phyloP scores from a whole-genome alignment of 2,113 vertebrate species.

The Podarcis raffonei region DNA sequence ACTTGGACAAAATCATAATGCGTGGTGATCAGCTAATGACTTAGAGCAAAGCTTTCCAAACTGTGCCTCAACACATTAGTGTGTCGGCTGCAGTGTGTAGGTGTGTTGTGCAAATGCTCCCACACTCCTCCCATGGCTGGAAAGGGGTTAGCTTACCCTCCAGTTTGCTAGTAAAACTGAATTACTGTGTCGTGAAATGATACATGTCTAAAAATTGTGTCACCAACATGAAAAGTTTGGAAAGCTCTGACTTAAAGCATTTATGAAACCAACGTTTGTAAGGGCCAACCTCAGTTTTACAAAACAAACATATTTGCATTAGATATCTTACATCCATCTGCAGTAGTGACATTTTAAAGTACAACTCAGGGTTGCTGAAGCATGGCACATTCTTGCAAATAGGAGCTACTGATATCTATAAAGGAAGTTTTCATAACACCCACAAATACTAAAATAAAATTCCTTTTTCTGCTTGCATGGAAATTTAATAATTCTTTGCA shows the following conservation, averaged over 20 bases:
- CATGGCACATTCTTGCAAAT: neutral
- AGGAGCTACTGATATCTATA: neutral
- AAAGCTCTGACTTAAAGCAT: neutral
- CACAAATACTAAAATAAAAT: neutral
- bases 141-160: no score
- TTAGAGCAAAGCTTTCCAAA: neutral
- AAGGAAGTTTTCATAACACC: neutral
- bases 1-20: neutral
- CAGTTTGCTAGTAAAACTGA: no score
- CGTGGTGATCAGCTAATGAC: neutral
- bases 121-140: no score
- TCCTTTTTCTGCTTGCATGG: conserved; percentile 5
- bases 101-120: no score
- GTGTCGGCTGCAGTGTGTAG: no score
- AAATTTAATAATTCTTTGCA: conserved; percentile 30
- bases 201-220: no score
- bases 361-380: neutral
- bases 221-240: no score
- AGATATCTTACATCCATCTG: neutral
- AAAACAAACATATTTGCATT: neutral
- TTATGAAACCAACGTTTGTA: neutral
- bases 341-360: neutral
- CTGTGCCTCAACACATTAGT: no score
- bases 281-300: neutral
- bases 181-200: no score